Conservation (phyloP, 2,113 vertebrate genomes). For the Heterotilapia buettikoferi region DNA sequence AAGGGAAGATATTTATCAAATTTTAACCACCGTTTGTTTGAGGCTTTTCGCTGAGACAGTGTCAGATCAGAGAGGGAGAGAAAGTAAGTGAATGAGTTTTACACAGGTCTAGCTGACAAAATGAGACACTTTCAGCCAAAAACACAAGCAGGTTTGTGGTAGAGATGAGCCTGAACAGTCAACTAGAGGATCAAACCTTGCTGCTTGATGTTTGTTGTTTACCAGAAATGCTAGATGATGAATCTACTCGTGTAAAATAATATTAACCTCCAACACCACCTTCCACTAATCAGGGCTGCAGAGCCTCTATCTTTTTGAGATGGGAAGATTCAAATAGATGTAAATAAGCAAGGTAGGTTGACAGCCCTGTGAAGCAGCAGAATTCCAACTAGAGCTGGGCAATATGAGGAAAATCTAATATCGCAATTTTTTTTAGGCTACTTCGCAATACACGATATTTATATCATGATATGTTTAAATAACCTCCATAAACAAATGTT, state of each 20-base stretch:
- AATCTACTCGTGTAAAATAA: not conserved
- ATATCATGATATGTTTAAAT: not conserved
- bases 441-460: rapidly evolving
- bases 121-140: not conserved
- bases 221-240: not conserved
- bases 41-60: not conserved
- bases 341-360: not conserved
- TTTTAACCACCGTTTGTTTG: not conserved
- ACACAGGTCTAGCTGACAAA: not conserved
- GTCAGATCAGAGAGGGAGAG: not conserved
- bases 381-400: not conserved
- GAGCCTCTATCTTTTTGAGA: not conserved
- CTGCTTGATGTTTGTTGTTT: not conserved
- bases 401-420: not conserved
- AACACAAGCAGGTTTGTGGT: not conserved
- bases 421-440: not conserved
- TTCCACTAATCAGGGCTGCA: not conserved
- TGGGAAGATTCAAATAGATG: not conserved
- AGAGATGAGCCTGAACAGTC: not conserved
- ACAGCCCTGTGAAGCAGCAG: not conserved
- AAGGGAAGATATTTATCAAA: not conserved
- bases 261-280: not conserved
- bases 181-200: not conserved
- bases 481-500: not conserved
- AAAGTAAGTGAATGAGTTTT: not conserved